A percentile compares a stretch with the other conserved stretches of the same genome.
Conservation (phyloP, 1,140 invertebrate genomes). For the Piezodorus guildinii region DNA sequence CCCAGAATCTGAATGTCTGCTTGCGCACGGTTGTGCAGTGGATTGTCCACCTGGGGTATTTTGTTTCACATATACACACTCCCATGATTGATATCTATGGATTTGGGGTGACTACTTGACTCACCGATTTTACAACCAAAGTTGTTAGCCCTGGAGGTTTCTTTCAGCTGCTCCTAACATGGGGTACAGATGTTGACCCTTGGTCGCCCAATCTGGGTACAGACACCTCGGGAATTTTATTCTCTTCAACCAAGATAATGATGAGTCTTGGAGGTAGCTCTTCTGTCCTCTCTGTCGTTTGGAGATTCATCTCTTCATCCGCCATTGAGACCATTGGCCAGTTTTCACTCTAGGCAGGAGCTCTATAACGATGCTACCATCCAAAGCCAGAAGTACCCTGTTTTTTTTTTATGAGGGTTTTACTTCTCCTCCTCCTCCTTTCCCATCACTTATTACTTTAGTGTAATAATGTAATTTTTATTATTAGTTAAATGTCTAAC, state of each 20-base stretch:
- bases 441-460: too few relatives aligned
- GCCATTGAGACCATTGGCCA: background rate
- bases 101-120: background rate
- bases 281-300: too few relatives aligned
- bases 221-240: background rate
- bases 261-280: background rate
- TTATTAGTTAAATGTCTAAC: too few relatives aligned
- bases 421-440: background rate
- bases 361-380: background rate
- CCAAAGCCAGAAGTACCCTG: background rate
- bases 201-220: background rate
- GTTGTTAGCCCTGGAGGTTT: too few relatives aligned
- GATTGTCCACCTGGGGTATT: background rate
- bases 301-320: slow-evolving; percentile 1
- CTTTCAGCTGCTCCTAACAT: too few relatives aligned
- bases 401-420: background rate
- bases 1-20: background rate
- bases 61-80: background rate
- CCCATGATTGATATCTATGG: background rate
- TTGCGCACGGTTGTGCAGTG: background rate
- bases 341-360: background rate
- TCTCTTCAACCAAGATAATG: background rate
- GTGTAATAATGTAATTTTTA: too few relatives aligned
- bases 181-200: background rate
- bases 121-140: background rate